Base-by-base conservation (phyloP, 1,140 invertebrate genomes). In the Pararge aegeria region DNA sequence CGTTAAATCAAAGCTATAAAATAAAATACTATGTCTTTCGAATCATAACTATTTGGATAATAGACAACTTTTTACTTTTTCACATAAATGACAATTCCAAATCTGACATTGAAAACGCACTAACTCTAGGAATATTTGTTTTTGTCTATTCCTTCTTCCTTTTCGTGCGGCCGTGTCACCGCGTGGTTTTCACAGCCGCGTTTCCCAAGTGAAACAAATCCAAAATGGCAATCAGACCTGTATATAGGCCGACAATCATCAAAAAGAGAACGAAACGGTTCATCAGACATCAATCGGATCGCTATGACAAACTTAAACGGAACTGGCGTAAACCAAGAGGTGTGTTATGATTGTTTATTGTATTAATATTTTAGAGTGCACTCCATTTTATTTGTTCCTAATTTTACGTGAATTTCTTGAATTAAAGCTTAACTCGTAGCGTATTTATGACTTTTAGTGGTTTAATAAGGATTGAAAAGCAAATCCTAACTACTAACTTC, bases 181-280 rank as follows among this genome's bases (percentile, higher is more conserved):
- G 87, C 85, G 86, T 90, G 89, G 83, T 89, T 49, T 49, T 87
- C 74, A 74, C 75, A 71, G 70, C 69, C 74, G 76, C 71, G 68
- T 82, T 80, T 83, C 72, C 54, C 24, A 61, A 42, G 67, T 70
- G 77, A 84, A 83, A 85, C 72, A 78, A 73, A 78, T 63, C 65
- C 69, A 92, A 90, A 87, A 97, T 97, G 96, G 94, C 95, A 64
- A 95, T 97, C 77, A 92, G 95, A 88, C 97, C 97, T 70, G 93
- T 97, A 20, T 95, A 95, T 70, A 95, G 96, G 80, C 96, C 95
- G 1, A 95, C 93, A 73, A 97, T 98, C 80, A 93, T 99, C 51
- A 98, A 99, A 91, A 99, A 99, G 92, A 93, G 97, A 87, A 97
- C 95, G 44, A 99, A 98, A 92, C 96, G 96, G 88, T 99, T 99